These are phyloP conservation scores for Scolanthus callimorphus DNA, from an alignment of 92 coral and sea anemone genomes.

Conservation along the genomic window DNA sequence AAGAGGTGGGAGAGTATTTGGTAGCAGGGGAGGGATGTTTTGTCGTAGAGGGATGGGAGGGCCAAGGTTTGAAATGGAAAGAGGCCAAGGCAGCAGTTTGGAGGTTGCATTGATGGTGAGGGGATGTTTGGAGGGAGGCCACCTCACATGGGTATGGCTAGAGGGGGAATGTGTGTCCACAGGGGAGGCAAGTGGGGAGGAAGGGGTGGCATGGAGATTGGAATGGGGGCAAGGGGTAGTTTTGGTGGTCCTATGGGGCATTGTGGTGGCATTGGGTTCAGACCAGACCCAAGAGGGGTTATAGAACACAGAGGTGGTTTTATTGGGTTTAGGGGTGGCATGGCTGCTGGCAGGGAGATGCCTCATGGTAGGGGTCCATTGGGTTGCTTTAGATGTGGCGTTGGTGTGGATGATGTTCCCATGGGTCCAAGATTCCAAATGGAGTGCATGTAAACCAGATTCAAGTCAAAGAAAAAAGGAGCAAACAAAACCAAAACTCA, in stretches of 20 bases:
- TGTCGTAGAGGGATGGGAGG: conserved; percentile 4
- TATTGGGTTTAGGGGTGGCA: background rate
- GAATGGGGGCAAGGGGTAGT: background rate
- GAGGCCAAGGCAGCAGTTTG: background rate
- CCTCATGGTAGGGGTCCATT: too few relatives aligned
- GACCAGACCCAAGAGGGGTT: background rate
- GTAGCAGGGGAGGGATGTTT: background rate
- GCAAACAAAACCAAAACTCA: background rate
- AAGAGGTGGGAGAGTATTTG: background rate
- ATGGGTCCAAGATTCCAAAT: background rate
- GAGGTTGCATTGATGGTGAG: background rate
- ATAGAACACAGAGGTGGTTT: conserved; percentile 2
- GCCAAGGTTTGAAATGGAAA: conserved; percentile 14
- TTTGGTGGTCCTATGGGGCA: conserved; percentile 3
- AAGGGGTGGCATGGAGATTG: background rate
- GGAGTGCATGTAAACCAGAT: background rate
- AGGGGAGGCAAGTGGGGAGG: conserved; percentile 8
- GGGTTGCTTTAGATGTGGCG: too few relatives aligned
- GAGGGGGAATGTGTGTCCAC: conserved; percentile 17
- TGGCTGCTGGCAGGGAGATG: background rate
- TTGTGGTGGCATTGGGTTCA: conserved; percentile 1
- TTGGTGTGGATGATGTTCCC: too few relatives aligned
- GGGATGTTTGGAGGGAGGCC: background rate
- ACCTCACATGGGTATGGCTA: too few relatives aligned
- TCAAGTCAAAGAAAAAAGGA: background rate